These are phyloP conservation scores for Chroicocephalus ridibundus DNA, from an alignment of 2,113 vertebrate species.

Conservation along the genomic window DNA sequence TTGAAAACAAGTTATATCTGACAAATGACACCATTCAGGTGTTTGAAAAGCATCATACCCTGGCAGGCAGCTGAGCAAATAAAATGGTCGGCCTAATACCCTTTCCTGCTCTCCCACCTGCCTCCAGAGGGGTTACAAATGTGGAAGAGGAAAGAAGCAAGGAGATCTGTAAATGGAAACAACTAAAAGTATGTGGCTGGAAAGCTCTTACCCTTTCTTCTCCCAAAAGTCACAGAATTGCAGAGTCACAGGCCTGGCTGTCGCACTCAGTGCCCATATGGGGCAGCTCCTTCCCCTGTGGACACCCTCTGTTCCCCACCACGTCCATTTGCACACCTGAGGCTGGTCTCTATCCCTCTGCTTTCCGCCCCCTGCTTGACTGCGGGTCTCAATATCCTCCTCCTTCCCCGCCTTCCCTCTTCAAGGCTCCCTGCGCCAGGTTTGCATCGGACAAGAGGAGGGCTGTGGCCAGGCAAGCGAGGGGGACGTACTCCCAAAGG, in stretches of 20 bases:
- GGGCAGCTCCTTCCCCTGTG: background rate
- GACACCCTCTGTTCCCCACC: background rate
- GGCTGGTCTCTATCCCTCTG: background rate
- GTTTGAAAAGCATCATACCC: background rate
- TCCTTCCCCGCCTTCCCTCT: background rate
- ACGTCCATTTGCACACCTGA: fast-evolving
- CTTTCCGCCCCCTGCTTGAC: fast-evolving
- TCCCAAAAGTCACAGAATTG: background rate
- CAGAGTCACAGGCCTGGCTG: background rate
- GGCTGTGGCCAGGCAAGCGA: fast-evolving
- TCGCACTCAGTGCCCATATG: fast-evolving
- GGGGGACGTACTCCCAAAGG: fast-evolving
- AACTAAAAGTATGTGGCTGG: background rate
- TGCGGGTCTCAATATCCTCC: fast-evolving
- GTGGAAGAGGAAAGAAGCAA: background rate
- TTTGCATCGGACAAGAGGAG: no score
- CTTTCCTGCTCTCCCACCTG: background rate
- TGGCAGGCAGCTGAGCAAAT: background rate
- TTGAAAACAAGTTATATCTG: background rate
- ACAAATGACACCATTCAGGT: background rate
- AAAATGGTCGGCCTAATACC: background rate
- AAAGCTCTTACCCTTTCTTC: background rate
- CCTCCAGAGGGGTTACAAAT: background rate
- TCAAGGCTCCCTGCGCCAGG: no score
- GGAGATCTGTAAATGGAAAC: background rate